Evolutionary conservation across 1,140 invertebrate species (phyloP), one percentile per base, ranked within the genome.

Genomic region (Cheumatopsyche charites): DNA sequence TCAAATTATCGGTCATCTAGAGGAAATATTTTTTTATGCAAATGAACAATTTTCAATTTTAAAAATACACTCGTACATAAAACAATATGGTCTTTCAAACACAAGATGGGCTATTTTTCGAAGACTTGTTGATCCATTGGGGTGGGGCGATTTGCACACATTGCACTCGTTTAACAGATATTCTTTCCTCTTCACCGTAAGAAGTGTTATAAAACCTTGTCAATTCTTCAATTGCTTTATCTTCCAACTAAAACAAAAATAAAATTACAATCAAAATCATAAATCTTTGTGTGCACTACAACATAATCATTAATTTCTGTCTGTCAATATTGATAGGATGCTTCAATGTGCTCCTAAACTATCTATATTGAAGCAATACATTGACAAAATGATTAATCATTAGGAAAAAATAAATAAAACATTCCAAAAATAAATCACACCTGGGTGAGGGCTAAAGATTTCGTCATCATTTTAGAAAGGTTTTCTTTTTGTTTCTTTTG

Each of bases 201-300:
- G 84, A 79, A 5, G 86, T 82, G 76, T 87, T 87, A 79, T 92
- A 92, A 77, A 90, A 88, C 63, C 82, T 83, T 45, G 87, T 80
- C 52, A 92, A 79, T 69, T 91, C 89, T 73, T 90, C 87, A 72
- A 92, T 90, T 0, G 91, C 91, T 81, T 88, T 86, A 77, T 92
- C 90, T 85, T 92, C 90, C 62, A 91, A 83, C 90, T 92, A 75
- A 9, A 79, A 68, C 5, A 36, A 81, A 77, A 9, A 36, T 36
- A 4, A 36, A 4, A 26, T 12, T n/a, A 26, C 19, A 5, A n/a
- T 19, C n/a, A n/a, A n/a, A n/a, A n/a, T n/a, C n/a, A 65, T 45
- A 13, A 13, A 65, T 11, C 11, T 13, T 45, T 13, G 13, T 36
- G 62, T 65, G 25, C 7, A n/a, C n/a, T n/a, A n/a, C n/a, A n/a